These are phyloP conservation scores for Sander vitreus DNA, from an alignment of 2,113 vertebrate species.

Conservation along the genomic window DNA sequence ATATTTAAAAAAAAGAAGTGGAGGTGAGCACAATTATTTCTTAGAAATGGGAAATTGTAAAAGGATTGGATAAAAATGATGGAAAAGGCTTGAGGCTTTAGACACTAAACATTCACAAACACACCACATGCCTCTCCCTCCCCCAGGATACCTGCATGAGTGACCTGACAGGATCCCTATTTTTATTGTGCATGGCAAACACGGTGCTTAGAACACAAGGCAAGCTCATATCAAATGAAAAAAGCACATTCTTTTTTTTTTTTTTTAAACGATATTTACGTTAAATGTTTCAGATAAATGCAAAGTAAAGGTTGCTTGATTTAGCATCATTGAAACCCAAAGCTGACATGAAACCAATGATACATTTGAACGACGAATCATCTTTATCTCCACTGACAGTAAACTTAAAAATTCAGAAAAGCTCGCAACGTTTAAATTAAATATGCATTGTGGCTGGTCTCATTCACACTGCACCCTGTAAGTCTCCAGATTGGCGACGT, in stretches of 20 bases:
- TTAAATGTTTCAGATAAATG: neutral
- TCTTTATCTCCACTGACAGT: conserved; percentile 9
- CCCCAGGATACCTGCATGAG: conserved; percentile 83
- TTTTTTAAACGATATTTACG: neutral
- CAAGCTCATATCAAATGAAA: neutral
- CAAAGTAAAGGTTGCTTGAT: neutral
- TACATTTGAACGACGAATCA: conserved; percentile 5
- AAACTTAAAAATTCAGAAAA: conserved; percentile 34
- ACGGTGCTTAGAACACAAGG: conserved; percentile 9
- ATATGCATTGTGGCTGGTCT: conserved; percentile 62
- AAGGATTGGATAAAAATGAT: neutral
- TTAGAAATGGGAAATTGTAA: neutral
- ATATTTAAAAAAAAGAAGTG: neutral
- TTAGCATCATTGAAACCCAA: neutral
- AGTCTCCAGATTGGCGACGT: conserved; percentile 75
- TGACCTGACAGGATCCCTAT: conserved; percentile 73
- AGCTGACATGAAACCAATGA: conserved; percentile 15
- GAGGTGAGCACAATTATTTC: neutral
- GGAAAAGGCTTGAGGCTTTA: neutral
- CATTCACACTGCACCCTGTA: conserved; percentile 65
- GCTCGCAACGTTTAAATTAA: conserved; percentile 59
- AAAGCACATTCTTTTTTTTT: neutral
- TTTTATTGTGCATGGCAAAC: conserved; percentile 73
- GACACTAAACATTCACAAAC: conserved; percentile 17
- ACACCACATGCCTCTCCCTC: neutral